Base-by-base conservation (phyloP, 2,797 vertebrate species). In the Xiphorhynchus erythropygius region DNA sequence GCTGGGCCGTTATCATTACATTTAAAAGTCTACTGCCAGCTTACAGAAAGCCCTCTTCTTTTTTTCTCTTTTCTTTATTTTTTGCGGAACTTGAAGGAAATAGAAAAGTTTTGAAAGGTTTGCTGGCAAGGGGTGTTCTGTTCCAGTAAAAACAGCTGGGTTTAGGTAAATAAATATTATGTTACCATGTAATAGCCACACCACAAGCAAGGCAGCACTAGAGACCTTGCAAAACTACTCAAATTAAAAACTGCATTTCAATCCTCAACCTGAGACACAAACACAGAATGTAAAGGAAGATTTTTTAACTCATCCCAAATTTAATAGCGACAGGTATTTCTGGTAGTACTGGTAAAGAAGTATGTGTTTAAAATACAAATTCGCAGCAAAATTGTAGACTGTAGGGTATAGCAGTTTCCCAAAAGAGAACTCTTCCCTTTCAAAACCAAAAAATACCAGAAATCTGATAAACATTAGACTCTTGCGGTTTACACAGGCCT, bases 101-200 rank as follows among this genome's bases (percentile, higher is more conserved):
- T 41, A 55, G 14, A 53, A 90, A 53, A 62, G 7, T 59, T 87
- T 87, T 70, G 37, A 87, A 89, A 82, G 17, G 11, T 84, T 91
- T 73, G 21, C 21, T 83, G 44, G 52, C 24, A 16, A 23, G 6
- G 2, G 3, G 28, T 0, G 0, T 10, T 69, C 27, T 74, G 41
- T 69, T 89, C 68, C 84, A 78, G 16, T 57, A 53, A 70, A 91
- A 91, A 11, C 65, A 90, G 27, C 33, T 85, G 49, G 46, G 22
- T 75, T 89, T 82, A 86, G 49, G 84, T 41, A 63, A 87, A 83
- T 77, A 91, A 95, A 60, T 92, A 83, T 64, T 89, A 37, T 7
- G 16, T 87, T 89, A 89, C 86, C 70, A 13, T 49, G 55, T 49
- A 67, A 83, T 50, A 87, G 50, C 39, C 52, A 64, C 44, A 92